Evolutionary conservation across 2,888 invertebrate genomes (phyloP).

Genomic region (Macrosiphum euphorbiae): DNA sequence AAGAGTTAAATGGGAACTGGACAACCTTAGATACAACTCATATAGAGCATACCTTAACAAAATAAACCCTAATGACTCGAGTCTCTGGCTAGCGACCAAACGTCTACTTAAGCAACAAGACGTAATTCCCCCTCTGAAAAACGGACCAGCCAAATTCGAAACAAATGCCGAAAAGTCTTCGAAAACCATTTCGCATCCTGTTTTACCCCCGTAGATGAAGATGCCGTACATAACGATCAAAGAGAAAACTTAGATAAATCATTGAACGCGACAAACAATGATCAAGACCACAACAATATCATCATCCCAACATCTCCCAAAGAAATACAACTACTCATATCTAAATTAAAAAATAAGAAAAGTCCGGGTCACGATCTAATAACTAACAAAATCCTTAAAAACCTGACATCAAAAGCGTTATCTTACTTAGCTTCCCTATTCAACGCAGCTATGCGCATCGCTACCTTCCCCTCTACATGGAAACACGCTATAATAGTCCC

Average conservation of each 20-base stretch:
- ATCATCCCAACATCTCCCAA: not conserved
- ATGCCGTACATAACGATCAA: not conserved
- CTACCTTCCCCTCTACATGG: no score
- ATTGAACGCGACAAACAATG: not conserved
- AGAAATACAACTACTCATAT: constrained; percentile 20
- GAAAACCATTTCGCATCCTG: constrained; percentile 33
- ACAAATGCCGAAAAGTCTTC: constrained; percentile 13
- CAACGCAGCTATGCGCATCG: no score
- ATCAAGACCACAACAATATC: not conserved
- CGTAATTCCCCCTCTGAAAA: not conserved
- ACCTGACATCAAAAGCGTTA: no score
- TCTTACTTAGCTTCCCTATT: no score
- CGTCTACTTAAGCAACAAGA: not conserved
- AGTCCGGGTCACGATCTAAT: not conserved
- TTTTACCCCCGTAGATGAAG: not conserved
- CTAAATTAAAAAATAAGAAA: not conserved
- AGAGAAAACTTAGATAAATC: not conserved
- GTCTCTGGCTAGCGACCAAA: not conserved
- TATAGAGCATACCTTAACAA: no score
- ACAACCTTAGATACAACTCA: no score
- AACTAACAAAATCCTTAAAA: not conserved
- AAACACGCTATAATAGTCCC: no score
- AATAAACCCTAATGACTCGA: no score
- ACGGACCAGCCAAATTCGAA: not conserved
- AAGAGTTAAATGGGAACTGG: no score